Evolutionary conservation across 2,113 vertebrate genomes (phyloP), one percentile per base, ranked within the genome.

Genomic region (Meriones unguiculatus): DNA sequence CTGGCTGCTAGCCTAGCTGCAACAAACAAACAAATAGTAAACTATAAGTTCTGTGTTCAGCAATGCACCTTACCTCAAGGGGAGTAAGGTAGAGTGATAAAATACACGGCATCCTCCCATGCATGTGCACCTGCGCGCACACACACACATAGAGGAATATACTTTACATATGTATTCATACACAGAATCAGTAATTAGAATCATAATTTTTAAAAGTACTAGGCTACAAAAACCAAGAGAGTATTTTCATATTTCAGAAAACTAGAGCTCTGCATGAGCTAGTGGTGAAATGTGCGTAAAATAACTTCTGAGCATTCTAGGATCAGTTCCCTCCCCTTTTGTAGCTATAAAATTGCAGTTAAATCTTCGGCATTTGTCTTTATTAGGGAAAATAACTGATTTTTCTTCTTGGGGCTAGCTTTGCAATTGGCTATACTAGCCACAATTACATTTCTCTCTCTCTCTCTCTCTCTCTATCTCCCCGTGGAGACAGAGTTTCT

Each of bases 151-250:
- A 30, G 38, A 85, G 2, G 1, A 18, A 72, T 10, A 38, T 32
- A 65, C n/a, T 41, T 85, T 28, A 46, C 38, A 85, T 20, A 64
- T 9, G 50, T 9, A 69, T 30, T 30, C 75, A 77, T 50, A 77
- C 25, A 77, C 41, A 50, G 13, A 30, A 15, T 41, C 59, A 84
- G 28, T 59, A 59, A 57, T 13, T 57, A 84, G 35, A 28, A 41
- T 22, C 35, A 7, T 18, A 41, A 46, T 57, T 87, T 87, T 52
- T 7, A 82, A 70, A 94, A 89, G 62, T 67, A 92, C 38, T 85
- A 86, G 62, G 70, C 81, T 65, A 89, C 35, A 93, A 97, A 97
- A 96, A 10, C 46, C 59, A 69, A 95, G 87, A 78, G 20, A 78
- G 22, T 22, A 38, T 87, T 93, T 92, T 65, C 84, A 73, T 54